Conservation (phyloP, 2,113 vertebrate species). For the Riparia riparia region DNA sequence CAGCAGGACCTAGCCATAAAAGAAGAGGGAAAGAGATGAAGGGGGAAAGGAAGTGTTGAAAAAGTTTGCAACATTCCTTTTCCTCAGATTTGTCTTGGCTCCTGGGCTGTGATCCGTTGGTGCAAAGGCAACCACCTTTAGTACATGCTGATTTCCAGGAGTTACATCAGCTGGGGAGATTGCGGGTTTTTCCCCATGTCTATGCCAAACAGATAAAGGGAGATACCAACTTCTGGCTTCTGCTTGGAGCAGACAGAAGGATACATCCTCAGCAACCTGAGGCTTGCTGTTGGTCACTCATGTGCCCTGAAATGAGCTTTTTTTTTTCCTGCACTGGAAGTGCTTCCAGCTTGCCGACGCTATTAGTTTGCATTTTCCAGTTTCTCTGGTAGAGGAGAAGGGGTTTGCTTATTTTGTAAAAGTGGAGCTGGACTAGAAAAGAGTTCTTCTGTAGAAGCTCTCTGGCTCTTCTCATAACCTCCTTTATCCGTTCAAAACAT, state of each 20-base stretch:
- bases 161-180: background rate
- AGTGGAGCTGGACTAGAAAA: background rate
- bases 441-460: background rate
- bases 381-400: background rate
- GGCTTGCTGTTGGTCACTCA: background rate
- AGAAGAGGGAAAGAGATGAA: background rate
- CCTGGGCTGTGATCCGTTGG: background rate
- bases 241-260: background rate
- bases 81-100: background rate
- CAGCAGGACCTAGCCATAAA: background rate
- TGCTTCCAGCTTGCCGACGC: background rate
- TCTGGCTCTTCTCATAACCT: background rate
- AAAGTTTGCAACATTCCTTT: background rate
- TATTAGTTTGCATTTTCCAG: background rate
- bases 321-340: background rate
- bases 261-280: background rate
- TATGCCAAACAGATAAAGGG: background rate
- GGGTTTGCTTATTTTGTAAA: background rate
- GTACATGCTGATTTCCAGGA: background rate
- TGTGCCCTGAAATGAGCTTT: background rate
- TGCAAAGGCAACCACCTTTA: background rate
- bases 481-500: background rate
- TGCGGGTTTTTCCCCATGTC: background rate
- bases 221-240: background rate
- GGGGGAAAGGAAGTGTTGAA: background rate